Percentiles rank a stretch among this genome's conserved stretches.
Evolutionary conservation across 1,140 invertebrate species (phyloP).

Genomic region (Solen grandis): DNA sequence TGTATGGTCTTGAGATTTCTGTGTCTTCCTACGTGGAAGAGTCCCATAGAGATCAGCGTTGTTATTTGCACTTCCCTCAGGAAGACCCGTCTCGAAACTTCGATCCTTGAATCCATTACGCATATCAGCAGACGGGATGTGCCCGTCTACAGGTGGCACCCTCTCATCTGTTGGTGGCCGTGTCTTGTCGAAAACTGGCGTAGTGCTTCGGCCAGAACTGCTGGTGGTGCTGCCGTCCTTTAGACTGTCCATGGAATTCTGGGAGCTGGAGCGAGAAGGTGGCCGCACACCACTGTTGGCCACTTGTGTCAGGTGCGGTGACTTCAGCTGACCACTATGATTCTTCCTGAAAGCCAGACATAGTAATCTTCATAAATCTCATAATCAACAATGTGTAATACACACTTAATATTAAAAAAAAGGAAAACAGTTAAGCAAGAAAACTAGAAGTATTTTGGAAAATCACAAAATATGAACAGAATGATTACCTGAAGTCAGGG

Average conservation of each 20-base stretch:
- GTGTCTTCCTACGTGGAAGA: slow-evolving; percentile 45
- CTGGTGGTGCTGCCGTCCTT: slow-evolving; percentile 22
- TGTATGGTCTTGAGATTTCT: slow-evolving; percentile 50
- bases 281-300: slow-evolving; percentile 16
- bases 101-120: slow-evolving; percentile 18
- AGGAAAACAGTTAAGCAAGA: no score
- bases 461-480: no score
- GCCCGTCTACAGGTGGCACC: slow-evolving; percentile 36
- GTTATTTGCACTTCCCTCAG: slow-evolving; percentile 3
- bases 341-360: background rate
- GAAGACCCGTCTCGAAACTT: slow-evolving; percentile 42
- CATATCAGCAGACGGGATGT: slow-evolving; percentile 17
- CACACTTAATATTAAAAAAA: no score
- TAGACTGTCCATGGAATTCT: slow-evolving; percentile 39
- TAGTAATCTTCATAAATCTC: no score
- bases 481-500: slow-evolving; percentile 38
- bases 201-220: slow-evolving; percentile 43
- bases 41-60: slow-evolving; percentile 53
- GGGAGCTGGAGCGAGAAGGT: slow-evolving; percentile 46
- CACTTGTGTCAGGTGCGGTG: background rate
- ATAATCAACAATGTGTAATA: no score
- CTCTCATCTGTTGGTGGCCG: slow-evolving; percentile 41
- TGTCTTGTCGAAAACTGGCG: slow-evolving; percentile 48
- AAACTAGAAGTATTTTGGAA: no score
- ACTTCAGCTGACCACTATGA: slow-evolving; percentile 21